These are phyloP conservation scores for Tinamus major DNA, from an alignment of 2,797 vertebrate genomes.

Conservation along the genomic window DNA sequence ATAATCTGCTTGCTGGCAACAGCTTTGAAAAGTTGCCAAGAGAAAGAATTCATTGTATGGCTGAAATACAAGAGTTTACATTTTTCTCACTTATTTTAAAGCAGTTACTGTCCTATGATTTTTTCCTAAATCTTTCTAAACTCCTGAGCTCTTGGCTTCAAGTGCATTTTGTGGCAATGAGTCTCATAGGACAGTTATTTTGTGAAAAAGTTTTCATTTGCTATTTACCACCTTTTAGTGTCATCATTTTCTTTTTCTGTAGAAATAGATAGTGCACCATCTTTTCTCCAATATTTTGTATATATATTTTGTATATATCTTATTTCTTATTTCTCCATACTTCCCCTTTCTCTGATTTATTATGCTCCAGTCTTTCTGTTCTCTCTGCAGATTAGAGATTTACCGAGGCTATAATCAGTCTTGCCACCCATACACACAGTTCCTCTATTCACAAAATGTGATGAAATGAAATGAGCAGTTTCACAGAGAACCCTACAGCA, in stretches of 20 bases:
- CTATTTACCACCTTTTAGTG: not conserved
- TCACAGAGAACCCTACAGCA: not conserved
- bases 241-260: not conserved
- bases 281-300: not conserved
- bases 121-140: slow-evolving; percentile 2
- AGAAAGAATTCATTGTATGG: not conserved
- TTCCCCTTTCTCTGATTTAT: not conserved
- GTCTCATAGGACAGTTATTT: not conserved
- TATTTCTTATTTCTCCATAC: not conserved
- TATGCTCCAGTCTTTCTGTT: not conserved
- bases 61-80: not conserved
- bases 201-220: not conserved
- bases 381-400: not conserved
- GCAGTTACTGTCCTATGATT: not conserved
- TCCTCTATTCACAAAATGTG: not conserved
- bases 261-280: not conserved
- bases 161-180: not conserved
- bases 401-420: not conserved
- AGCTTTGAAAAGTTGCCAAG: not conserved
- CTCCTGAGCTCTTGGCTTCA: not conserved
- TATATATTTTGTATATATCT: not conserved
- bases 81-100: not conserved
- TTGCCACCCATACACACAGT: not conserved
- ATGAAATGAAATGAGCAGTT: not conserved
- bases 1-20: not conserved